Percentiles rank a stretch among this genome's conserved stretches.
phyloP scores from a whole-genome alignment of 2,797 vertebrate species.

The Benthosema pterotum region DNA sequence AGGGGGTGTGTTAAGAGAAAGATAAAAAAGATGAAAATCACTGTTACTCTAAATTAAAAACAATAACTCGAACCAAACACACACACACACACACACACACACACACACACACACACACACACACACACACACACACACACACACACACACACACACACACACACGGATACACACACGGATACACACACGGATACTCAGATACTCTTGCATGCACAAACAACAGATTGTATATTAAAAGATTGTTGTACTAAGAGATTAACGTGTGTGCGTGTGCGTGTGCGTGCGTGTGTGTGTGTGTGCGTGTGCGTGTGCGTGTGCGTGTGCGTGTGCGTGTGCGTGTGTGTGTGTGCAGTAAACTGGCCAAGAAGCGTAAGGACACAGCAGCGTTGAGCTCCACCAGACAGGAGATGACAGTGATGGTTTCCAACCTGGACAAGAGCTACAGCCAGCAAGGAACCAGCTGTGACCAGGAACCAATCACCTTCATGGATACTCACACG shows the following conservation, averaged over 20 bases:
- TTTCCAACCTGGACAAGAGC: constrained; percentile 94
- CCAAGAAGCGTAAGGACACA: constrained; percentile 96
- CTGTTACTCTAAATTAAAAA: too few species aligned
- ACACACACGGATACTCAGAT: too few species aligned
- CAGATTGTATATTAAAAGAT: too few species aligned
- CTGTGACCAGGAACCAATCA: constrained; percentile 89
- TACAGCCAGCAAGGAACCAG: constrained; percentile 89
- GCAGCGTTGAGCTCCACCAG: constrained; percentile 85
- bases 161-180: background rate
- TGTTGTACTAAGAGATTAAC: too few species aligned
- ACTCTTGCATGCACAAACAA: too few species aligned
- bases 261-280: too few species aligned
- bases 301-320: background rate
- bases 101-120: background rate
- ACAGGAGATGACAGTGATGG: constrained; percentile 99
- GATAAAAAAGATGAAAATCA: too few species aligned
- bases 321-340: background rate
- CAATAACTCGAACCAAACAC: too few species aligned
- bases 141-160: background rate
- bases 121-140: background rate
- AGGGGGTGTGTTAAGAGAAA: too few species aligned
- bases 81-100: too few species aligned
- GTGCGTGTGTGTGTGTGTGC: background rate
- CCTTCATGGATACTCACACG: constrained; percentile 94
- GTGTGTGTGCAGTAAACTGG: constrained; percentile 85